Base-by-base conservation (phyloP, 2,797 vertebrate species). In the Enteromius mattozi region DNA sequence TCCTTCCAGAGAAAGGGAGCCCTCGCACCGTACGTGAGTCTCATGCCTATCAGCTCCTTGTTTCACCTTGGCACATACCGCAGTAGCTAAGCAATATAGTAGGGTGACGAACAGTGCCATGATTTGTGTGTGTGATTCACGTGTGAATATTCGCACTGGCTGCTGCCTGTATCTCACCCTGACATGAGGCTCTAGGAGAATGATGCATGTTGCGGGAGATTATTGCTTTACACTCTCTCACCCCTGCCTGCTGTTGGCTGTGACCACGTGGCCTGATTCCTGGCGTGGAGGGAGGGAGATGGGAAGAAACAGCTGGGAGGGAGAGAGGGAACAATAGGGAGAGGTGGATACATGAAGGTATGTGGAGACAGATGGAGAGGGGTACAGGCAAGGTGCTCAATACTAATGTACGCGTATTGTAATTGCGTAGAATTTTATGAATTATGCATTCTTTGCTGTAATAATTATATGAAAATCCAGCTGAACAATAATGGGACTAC, bases 11-110 rank as follows among this genome's bases (percentile, higher is more conserved):
- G 72, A 76, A 87, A 84, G 89, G 89, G 92, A 92, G 91, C 81
- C 91, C 90, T 91, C 45, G 75, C 56, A 78, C 84, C 1, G 85
- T 93, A 95, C 94, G 93, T 95, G 95, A 95, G 86, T 72, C 81
- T 89, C 92, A 95, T 96, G 91, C 79, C 93, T 94, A 95, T 93
- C 89, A 90, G 90, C 94, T 93, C 94, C 94, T 95, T 95, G 92
- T 81, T 88, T 95, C 94, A 94, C 94, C 94, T 95, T 95, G 92
- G 82, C 89, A 72, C 66, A 56, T 51, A 82, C 91, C 88, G 91
- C 92, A 91, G 91, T 89, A 89, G 40, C 88, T 16, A 68, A 33
- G 69, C 33, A 37, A 27, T 21, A 4, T 24, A 76, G 71, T 56
- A 35, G 49, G 45, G 35, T 40, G 61, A 59, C 30, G n/a, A 76